A percentile compares a stretch with the other conserved stretches of the same genome.
Evolutionary conservation across 2,113 vertebrate genomes (phyloP).

Genomic region (Cavia porcellus): DNA sequence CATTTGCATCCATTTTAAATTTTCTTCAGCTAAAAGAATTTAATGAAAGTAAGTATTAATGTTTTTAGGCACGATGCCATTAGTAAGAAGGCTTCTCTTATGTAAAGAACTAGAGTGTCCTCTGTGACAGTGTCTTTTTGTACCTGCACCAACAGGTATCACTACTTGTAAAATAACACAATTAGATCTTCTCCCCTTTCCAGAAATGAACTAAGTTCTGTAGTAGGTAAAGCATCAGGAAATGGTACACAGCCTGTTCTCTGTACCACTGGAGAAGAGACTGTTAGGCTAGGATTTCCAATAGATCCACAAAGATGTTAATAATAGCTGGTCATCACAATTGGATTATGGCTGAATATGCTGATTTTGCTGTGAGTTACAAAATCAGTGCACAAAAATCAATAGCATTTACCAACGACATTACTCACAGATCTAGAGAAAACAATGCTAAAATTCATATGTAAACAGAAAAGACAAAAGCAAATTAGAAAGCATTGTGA

Average conservation of each 20-base stretch:
- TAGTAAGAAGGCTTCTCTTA: constrained; percentile 95
- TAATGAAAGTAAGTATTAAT: constrained; percentile 97
- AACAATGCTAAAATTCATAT: neutral
- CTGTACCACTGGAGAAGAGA: constrained; percentile 88
- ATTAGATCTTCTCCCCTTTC: constrained; percentile 86
- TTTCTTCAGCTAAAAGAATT: constrained; percentile 99
- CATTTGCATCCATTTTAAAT: constrained; percentile 98
- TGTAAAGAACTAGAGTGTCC: constrained; percentile 98
- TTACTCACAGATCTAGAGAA: neutral
- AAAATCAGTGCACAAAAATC: constrained; percentile 74
- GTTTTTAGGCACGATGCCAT: constrained; percentile 97
- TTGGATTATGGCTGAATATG: constrained; percentile 98
- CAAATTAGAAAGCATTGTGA: neutral
- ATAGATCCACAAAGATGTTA: constrained; percentile 96
- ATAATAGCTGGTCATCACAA: constrained; percentile 98
- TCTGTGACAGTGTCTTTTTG: constrained; percentile 99
- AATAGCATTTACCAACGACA: neutral
- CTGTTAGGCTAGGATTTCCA: constrained; percentile 90
- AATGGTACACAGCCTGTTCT: constrained; percentile 88
- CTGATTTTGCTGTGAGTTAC: constrained; percentile 98
- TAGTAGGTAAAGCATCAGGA: constrained; percentile 88
- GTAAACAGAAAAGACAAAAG: neutral
- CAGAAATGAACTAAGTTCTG: constrained; percentile 86
- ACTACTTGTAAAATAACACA: constrained; percentile 90
- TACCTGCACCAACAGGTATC: constrained; percentile 97